A percentile compares a stretch with the other conserved stretches of the same genome.
Evolutionary conservation across 2,797 vertebrate genomes (phyloP).

Genomic region (Trachurus trachurus): DNA sequence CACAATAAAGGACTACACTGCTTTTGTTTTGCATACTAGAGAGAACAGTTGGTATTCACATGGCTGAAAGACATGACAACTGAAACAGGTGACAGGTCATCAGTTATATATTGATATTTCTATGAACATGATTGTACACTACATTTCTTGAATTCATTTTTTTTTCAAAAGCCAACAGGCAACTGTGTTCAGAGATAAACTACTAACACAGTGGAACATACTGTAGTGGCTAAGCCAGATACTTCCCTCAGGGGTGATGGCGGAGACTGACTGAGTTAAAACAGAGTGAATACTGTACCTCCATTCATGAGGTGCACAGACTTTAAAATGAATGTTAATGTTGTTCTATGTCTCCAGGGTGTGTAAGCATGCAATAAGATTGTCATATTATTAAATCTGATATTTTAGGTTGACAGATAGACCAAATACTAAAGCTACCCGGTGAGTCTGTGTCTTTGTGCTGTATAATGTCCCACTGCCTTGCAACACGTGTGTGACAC

Average conservation of each 20-base stretch:
- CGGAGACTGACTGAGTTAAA: constrained; percentile 21
- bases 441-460: neutral
- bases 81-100: neutral
- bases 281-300: constrained; percentile 8
- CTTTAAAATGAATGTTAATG: neutral
- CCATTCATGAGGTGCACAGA: constrained; percentile 20
- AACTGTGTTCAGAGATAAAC: neutral
- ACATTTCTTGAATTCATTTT: no score
- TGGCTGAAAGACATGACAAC: neutral
- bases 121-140: neutral
- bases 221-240: neutral
- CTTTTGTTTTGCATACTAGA: neutral
- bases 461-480: neutral
- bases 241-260: constrained; percentile 1
- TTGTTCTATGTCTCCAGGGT: neutral
- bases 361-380: neutral
- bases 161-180: neutral
- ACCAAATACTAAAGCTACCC: neutral
- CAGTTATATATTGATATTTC: neutral
- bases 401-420: neutral
- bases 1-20: neutral
- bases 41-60: neutral
- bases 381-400: neutral
- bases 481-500: neutral
- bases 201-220: neutral